phyloP scores from a whole-genome alignment of 2,888 invertebrate genomes.

The Cylindroiulus punctatus region DNA sequence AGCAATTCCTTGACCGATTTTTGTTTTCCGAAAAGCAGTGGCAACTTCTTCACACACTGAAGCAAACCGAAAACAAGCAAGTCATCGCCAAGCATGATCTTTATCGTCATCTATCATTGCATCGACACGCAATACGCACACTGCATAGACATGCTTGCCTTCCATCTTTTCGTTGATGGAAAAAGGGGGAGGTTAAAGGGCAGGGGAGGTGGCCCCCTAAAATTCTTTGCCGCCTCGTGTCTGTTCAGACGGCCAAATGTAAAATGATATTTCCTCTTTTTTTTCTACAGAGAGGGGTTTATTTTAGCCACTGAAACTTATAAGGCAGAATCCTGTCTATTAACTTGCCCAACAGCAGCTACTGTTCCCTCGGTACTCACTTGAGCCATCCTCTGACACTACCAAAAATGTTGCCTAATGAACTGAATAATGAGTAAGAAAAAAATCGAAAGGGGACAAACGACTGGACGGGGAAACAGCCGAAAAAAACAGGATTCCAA shows the following conservation, averaged over 20 bases:
- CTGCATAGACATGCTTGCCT: background rate
- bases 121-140: background rate
- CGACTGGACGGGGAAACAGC: constrained; percentile 6
- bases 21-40: background rate
- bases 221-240: constrained; percentile 42
- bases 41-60: background rate
- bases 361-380: constrained; percentile 34
- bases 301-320: constrained; percentile 37
- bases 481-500: background rate
- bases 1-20: constrained; percentile 3
- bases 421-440: constrained; percentile 33
- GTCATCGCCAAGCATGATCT: constrained; percentile 7
- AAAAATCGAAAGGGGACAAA: constrained; percentile 25
- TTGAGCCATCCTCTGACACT: constrained; percentile 17
- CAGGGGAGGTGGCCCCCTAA: background rate
- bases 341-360: constrained; percentile 12
- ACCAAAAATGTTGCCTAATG: constrained; percentile 27
- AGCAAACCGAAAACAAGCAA: background rate
- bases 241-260: constrained; percentile 12
- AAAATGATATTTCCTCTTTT: constrained; percentile 31
- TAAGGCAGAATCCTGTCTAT: constrained; percentile 9
- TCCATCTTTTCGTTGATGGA: background rate
- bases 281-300: background rate
- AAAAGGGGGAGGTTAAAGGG: background rate
- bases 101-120: constrained; percentile 34